Conservation (phyloP, 92 coral and sea anemone species). For the Bergia sp. region DNA sequence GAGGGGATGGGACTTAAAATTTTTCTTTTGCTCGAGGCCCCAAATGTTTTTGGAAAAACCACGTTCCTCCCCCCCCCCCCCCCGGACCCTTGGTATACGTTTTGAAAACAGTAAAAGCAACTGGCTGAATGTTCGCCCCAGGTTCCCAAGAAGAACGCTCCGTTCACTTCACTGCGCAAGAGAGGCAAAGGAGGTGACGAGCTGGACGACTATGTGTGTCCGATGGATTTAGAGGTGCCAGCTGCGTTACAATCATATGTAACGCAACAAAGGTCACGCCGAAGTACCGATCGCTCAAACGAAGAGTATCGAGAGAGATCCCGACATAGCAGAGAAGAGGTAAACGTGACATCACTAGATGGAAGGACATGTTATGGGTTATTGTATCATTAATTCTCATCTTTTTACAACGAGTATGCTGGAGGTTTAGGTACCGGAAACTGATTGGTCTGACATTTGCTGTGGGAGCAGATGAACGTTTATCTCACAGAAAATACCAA, state of each 20-base stretch:
- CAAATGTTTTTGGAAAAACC: too few relatives aligned
- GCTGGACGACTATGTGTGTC: conserved; percentile 95
- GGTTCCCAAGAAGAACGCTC: conserved; percentile 72
- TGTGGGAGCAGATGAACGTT: background rate
- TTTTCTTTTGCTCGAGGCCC: too few relatives aligned
- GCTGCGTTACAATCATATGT: conserved; percentile 71
- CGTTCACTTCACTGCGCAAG: conserved; percentile 86
- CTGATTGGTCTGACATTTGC: background rate
- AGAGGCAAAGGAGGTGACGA: conserved; percentile 79
- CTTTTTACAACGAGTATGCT: background rate
- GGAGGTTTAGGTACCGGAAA: background rate
- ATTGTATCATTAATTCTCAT: too few relatives aligned
- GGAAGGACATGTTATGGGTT: background rate
- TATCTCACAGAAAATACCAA: background rate
- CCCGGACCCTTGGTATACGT: too few relatives aligned
- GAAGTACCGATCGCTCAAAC: conserved; percentile 52
- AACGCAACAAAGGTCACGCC: conserved; percentile 70
- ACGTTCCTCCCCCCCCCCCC: too few relatives aligned
- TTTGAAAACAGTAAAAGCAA: too few relatives aligned
- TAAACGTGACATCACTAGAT: background rate
- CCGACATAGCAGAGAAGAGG: conserved; percentile 57
- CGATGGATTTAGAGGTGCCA: conserved; percentile 96
- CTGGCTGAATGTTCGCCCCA: conserved; percentile 9
- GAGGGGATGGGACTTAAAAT: too few relatives aligned
- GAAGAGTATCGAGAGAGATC: conserved; percentile 37